phyloP scores from a whole-genome alignment of 2,888 invertebrate species.

The Hyposoter didymator region DNA sequence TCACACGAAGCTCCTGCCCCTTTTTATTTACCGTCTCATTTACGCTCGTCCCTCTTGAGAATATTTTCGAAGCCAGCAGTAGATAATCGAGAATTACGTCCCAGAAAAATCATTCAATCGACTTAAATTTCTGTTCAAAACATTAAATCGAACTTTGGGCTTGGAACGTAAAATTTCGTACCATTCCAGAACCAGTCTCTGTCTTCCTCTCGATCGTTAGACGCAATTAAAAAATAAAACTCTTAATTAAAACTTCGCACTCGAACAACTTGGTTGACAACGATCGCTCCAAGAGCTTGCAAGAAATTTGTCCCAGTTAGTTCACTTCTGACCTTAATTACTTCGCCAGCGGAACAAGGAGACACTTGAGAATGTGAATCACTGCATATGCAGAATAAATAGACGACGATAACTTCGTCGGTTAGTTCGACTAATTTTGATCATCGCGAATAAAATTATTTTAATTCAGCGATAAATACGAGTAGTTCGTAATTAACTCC shows the following conservation, averaged over 20 bases:
- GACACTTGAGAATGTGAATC: slow-evolving; percentile 9
- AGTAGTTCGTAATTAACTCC: too few relatives aligned
- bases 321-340: slow-evolving; percentile 31
- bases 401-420: background rate
- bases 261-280: background rate
- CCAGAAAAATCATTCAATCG: background rate
- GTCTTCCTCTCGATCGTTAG: background rate
- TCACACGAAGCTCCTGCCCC: slow-evolving; percentile 33
- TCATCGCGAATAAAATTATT: background rate
- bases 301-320: slow-evolving; percentile 4
- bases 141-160: background rate
- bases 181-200: background rate
- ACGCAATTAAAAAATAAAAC: background rate
- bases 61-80: background rate
- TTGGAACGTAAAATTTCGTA: background rate
- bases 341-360: slow-evolving; percentile 3
- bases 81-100: background rate
- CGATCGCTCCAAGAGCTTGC: background rate
- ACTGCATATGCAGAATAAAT: background rate
- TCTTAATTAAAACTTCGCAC: background rate
- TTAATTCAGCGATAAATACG: background rate
- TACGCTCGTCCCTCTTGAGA: background rate
- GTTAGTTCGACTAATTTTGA: background rate
- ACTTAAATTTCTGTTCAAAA: background rate
- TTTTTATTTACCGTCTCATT: slow-evolving; percentile 11